Base-by-base conservation (phyloP, 2,113 vertebrate species). In the Oxyruncus cristatus region DNA sequence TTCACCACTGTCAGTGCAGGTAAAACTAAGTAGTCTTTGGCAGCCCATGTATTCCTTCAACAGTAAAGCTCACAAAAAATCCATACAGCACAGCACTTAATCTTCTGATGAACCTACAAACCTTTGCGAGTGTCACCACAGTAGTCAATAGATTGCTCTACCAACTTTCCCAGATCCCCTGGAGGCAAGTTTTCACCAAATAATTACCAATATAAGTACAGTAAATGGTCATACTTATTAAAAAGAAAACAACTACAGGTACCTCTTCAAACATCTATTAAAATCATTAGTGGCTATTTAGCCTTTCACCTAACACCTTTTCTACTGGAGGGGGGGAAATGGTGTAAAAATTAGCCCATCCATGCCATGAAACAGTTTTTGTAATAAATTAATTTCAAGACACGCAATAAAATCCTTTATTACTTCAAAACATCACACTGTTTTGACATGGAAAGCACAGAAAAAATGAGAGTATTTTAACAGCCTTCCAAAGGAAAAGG, bases 291-390 rank as follows among this genome's bases (percentile, higher is more conserved):
- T 3, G 70, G 37, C 26, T 58, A 49, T 37, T n/a, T 15, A 30
- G 12, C 35, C 27, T 53, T 89, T 44, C 28, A 50, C 5, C 7
- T 75, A 59, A 78, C 6, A 77, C 14, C 20, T 70, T 41, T 15
- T 4, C 28, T 24, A 32, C 0, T 16, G 23, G 39, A 26, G 41
- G 14, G 4, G 9, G 11, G 10, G 1, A 82, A 47, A 11, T 5
- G 3, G 3, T 26, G 42, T 75, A 52, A 39, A 87, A 93, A 39
- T 30, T 14, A 87, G 42, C 4, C 30, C 18, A 20, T 12, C 6
- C 15, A 22, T 4, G 3, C 20, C 27, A 21, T 6, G 7, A 89
- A 63, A 2, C 35, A n/a, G 14, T 47, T 80, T 73, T 66, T 10
- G 30, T 27, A 77, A 80, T 65, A 78, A 85, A 89, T 33, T 66